A percentile compares a stretch with the other conserved stretches of the same genome.
phyloP scores from a whole-genome alignment of 2,888 invertebrate genomes.

The Cartodere bifasciata region DNA sequence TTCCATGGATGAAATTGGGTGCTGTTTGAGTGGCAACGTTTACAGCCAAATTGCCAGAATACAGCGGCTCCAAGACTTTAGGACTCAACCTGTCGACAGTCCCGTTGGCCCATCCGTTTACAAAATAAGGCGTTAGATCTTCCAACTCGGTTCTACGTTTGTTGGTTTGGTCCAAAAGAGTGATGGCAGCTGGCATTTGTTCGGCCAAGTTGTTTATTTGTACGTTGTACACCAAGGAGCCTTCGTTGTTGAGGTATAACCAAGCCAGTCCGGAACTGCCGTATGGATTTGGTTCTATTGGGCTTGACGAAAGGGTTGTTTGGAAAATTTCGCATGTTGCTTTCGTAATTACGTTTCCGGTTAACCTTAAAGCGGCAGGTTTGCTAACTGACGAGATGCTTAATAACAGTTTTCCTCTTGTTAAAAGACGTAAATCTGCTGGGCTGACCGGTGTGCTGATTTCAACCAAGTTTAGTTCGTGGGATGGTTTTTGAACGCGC shows the following conservation, averaged over 20 bases:
- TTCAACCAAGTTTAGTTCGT: conserved; percentile 66
- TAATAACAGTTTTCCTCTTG: conserved; percentile 62
- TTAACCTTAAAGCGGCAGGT: conserved; percentile 49
- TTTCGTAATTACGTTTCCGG: conserved; percentile 58
- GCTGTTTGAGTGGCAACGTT: conserved; percentile 53
- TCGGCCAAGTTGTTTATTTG: conserved; percentile 50
- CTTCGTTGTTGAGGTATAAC: conserved; percentile 66
- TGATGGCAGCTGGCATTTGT: conserved; percentile 45
- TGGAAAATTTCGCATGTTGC: conserved; percentile 73
- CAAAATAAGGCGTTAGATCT: conserved; percentile 47
- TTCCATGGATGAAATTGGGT: conserved; percentile 50
- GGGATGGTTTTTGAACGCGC: conserved; percentile 57
- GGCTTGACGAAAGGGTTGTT: conserved; percentile 47
- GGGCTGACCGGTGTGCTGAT: conserved; percentile 65
- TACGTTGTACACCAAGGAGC: conserved; percentile 65
- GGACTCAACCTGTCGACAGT: conserved; percentile 66
- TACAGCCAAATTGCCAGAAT: conserved; percentile 68
- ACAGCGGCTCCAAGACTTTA: conserved; percentile 68
- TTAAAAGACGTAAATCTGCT: conserved; percentile 60
- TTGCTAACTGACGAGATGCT: conserved; percentile 56
- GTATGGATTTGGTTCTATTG: conserved; percentile 24
- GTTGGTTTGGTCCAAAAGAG: conserved; percentile 54
- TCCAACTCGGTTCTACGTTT: conserved; percentile 59
- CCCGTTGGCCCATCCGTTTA: conserved; percentile 50
- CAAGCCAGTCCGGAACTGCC: conserved; percentile 57